Evolutionary conservation across 2,888 invertebrate species (phyloP).

Genomic region (Chirona hameri): DNA sequence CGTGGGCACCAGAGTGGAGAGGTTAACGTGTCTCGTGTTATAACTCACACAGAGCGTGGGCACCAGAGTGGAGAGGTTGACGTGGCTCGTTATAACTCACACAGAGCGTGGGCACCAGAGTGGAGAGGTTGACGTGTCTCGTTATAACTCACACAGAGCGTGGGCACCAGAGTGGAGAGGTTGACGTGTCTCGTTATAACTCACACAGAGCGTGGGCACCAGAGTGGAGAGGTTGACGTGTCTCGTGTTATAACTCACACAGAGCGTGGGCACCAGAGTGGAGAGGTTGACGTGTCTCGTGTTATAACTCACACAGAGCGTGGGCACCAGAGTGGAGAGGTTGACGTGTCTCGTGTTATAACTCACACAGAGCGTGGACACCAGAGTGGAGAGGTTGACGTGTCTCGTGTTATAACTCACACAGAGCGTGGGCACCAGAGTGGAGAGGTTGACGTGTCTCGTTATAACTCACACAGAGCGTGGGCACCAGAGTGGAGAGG

Average conservation of each 20-base stretch:
- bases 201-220: conserved; percentile 88
- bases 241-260: no score
- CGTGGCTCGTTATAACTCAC: no score
- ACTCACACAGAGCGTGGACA: conserved; percentile 89
- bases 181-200: conserved; percentile 91
- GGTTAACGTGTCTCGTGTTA: conserved; percentile 87
- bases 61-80: conserved; percentile 86
- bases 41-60: no score
- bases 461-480: no score
- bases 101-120: conserved; percentile 87
- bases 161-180: conserved; percentile 84
- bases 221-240: conserved; percentile 89
- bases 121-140: conserved; percentile 85
- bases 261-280: conserved; percentile 84
- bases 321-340: conserved; percentile 84
- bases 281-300: conserved; percentile 89
- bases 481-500: conserved; percentile 84
- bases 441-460: conserved; percentile 85
- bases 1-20: conserved; percentile 85
- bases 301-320: no score
- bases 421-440: conserved; percentile 87
- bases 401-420: no score
- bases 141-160: no score
- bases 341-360: conserved; percentile 91
- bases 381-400: conserved; percentile 85